phyloP scores from a whole-genome alignment of 2,888 invertebrate genomes.

The Zootermopsis nevadensis region DNA sequence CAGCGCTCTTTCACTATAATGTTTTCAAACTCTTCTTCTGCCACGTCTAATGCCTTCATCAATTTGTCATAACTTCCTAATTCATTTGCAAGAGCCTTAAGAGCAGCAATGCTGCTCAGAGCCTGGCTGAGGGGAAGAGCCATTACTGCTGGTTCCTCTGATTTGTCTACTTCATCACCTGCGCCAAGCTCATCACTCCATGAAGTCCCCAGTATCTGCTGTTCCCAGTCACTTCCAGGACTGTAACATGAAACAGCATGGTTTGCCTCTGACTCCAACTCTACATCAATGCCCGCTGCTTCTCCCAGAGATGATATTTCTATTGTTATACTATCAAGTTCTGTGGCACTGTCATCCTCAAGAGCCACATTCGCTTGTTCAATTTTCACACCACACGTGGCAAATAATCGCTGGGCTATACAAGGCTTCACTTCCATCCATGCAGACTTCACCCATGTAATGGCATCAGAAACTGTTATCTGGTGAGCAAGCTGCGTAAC shows the following conservation, averaged over 20 bases:
- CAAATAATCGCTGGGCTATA: not conserved
- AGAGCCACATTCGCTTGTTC: not conserved
- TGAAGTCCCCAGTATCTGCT: too few species aligned
- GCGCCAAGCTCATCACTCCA: not conserved
- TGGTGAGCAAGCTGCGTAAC: not conserved
- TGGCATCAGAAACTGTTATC: not conserved
- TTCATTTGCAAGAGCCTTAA: not conserved
- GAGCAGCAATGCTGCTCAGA: not conserved
- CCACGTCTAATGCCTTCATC: not conserved
- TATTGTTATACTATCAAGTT: not conserved
- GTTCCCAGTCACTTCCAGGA: not conserved
- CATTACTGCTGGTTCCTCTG: slow-evolving; percentile 21
- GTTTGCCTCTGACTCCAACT: not conserved
- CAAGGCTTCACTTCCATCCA: not conserved
- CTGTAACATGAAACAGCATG: not conserved
- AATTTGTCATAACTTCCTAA: not conserved
- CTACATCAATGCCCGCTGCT: not conserved
- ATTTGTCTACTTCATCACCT: slow-evolving; percentile 25
- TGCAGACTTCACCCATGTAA: not conserved
- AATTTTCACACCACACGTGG: not conserved
- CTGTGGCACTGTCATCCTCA: not conserved
- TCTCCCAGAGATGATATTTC: not conserved
- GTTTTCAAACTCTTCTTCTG: slow-evolving; percentile 3
- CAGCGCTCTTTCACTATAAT: not conserved
- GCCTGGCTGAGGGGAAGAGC: slow-evolving; percentile 13